These are phyloP conservation scores for Archocentrus centrarchus DNA, from an alignment of 2,113 vertebrate genomes.

Conservation along the genomic window DNA sequence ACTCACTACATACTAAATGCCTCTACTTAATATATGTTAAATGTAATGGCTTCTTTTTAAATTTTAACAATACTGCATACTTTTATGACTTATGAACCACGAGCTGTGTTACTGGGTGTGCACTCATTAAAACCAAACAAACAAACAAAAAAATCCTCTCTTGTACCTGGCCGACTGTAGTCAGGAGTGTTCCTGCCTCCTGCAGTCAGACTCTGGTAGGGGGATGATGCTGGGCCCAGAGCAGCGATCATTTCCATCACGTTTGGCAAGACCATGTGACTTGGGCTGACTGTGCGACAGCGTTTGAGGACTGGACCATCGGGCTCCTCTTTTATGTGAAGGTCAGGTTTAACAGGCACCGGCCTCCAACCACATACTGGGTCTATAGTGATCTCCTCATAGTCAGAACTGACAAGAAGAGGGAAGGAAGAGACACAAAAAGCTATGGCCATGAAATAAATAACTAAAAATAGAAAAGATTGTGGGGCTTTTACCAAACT, in stretches of 20 bases:
- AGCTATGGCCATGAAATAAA: not conserved
- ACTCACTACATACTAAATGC: too few relatives aligned
- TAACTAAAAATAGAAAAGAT: not conserved
- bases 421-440: not conserved
- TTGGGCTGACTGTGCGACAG: constrained; percentile 93
- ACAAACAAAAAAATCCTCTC: not conserved
- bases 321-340: constrained; percentile 91
- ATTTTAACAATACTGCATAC: too few relatives aligned
- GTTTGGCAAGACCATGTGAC: constrained; percentile 93
- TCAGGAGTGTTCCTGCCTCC: constrained; percentile 80
- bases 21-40: too few relatives aligned
- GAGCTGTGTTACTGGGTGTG: too few relatives aligned
- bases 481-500: not conserved
- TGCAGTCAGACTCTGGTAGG: constrained; percentile 81
- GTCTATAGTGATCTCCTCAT: constrained; percentile 97
- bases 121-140: too few relatives aligned
- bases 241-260: constrained; percentile 97
- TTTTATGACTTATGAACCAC: too few relatives aligned
- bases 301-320: constrained; percentile 92
- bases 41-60: too few relatives aligned
- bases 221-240: constrained; percentile 86
- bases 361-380: constrained; percentile 96
- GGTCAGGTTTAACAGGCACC: constrained; percentile 90
- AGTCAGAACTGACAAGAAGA: constrained; percentile 84
- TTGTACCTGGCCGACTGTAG: constrained; percentile 81